These are phyloP conservation scores for Notamacropus eugenii DNA, from an alignment of 2,797 vertebrate species.

Conservation along the genomic window DNA sequence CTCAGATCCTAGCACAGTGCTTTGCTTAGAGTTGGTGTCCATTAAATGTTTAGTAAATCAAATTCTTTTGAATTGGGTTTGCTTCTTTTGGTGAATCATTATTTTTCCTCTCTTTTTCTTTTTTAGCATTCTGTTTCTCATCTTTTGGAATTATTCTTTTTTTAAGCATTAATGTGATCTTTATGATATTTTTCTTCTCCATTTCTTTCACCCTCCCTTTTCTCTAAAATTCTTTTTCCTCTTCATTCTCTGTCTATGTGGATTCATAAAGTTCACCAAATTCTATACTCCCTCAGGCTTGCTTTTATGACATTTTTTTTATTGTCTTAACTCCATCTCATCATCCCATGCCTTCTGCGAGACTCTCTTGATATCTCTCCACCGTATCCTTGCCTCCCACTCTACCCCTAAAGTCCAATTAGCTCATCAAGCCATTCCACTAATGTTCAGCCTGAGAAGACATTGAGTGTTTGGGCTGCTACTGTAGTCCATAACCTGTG, in stretches of 20 bases:
- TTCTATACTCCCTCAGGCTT: not conserved
- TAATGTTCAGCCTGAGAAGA: slow-evolving; percentile 38
- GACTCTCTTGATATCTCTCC: not conserved
- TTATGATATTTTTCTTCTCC: not conserved
- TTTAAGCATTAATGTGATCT: not conserved
- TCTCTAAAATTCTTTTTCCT: not conserved
- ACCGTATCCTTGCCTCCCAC: not conserved
- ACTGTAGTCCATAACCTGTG: slow-evolving; percentile 54
- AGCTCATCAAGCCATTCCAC: slow-evolving; percentile 19
- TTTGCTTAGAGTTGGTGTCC: not conserved
- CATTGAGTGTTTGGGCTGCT: slow-evolving; percentile 40
- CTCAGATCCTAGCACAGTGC: not conserved
- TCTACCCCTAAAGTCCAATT: slow-evolving; percentile 23
- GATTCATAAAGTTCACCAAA: slow-evolving; percentile 26
- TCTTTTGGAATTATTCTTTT: not conserved
- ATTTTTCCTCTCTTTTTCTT: not conserved
- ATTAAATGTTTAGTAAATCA: slow-evolving; percentile 18
- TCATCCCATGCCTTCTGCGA: rapidly evolving
- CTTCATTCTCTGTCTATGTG: not conserved
- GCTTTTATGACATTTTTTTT: not conserved
- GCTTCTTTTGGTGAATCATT: not conserved
- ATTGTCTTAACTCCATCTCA: not conserved
- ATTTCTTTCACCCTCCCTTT: not conserved
- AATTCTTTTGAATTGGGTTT: slow-evolving; percentile 34
- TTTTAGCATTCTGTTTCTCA: not conserved